phyloP scores from a whole-genome alignment of 2,113 vertebrate genomes.

The Tricholaema leucomelas region DNA sequence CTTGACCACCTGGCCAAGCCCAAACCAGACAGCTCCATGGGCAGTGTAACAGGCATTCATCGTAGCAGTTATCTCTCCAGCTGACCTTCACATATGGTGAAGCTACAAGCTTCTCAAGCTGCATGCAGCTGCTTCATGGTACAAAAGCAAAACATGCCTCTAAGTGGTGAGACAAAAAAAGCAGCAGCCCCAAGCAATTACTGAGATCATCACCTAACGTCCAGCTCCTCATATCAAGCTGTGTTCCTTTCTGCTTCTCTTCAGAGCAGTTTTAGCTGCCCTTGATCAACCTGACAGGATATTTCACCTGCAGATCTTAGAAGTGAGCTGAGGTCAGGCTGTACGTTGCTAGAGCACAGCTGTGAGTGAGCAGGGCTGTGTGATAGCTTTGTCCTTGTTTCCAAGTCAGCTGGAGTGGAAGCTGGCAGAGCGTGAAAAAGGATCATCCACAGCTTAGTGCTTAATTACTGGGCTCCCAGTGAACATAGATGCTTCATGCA shows the following conservation, averaged over 20 bases:
- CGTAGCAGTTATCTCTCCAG: accelerated
- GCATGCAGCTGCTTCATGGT: not conserved
- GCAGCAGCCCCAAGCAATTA: not conserved
- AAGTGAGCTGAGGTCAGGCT: not conserved
- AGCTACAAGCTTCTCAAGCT: not conserved
- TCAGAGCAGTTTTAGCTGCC: not conserved
- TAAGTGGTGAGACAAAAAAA: not conserved
- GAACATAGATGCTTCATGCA: not conserved
- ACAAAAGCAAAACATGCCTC: not conserved
- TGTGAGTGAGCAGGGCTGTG: accelerated
- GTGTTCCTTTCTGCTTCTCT: not conserved
- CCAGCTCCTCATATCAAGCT: not conserved
- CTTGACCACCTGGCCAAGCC: not conserved
- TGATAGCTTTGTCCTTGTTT: constrained; percentile 2
- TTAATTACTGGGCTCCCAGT: not conserved
- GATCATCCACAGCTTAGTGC: not conserved
- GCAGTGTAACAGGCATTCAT: accelerated
- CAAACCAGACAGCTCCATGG: not conserved
- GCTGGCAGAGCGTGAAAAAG: not conserved
- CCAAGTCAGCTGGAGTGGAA: constrained; percentile 16
- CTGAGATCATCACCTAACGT: not conserved
- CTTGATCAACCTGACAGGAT: not conserved
- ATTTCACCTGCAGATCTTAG: not conserved
- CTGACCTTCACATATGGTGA: not conserved
- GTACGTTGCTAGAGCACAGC: not conserved